phyloP scores from a whole-genome alignment of 2,113 vertebrate species.

The Cygnus buccinator region DNA sequence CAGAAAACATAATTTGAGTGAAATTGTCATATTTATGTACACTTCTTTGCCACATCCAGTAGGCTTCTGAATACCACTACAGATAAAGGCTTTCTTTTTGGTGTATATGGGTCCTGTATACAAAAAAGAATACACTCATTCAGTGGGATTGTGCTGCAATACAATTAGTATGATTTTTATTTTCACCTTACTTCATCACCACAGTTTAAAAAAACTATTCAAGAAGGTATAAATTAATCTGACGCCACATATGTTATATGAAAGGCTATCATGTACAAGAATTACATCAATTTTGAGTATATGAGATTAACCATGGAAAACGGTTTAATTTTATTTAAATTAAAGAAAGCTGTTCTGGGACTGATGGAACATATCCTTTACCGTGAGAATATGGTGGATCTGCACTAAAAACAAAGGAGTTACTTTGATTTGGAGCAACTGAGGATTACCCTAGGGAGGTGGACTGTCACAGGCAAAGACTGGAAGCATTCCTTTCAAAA shows the following conservation, averaged over 20 bases:
- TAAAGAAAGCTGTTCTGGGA: neutral
- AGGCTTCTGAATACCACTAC: neutral
- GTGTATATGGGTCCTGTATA: neutral
- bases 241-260: neutral
- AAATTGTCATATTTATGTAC: neutral
- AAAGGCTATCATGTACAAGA: neutral
- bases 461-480: neutral
- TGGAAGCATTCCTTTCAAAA: neutral
- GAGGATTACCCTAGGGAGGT: no score
- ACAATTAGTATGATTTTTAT: neutral
- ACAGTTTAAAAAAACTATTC: neutral
- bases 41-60: neutral
- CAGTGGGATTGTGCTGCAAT: neutral
- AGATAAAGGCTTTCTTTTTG: neutral
- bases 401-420: neutral
- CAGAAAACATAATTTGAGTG: neutral
- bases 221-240: neutral
- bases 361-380: neutral
- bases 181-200: neutral
- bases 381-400: no score
- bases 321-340: neutral
- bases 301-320: neutral
- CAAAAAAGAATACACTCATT: neutral
- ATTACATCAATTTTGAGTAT: neutral
- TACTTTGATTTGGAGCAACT: neutral